A percentile compares a stretch with the other conserved stretches of the same genome.
These are phyloP conservation scores for Globodera ellingtonae DNA, from an alignment of 1,140 invertebrate species.

Conservation along the genomic window DNA sequence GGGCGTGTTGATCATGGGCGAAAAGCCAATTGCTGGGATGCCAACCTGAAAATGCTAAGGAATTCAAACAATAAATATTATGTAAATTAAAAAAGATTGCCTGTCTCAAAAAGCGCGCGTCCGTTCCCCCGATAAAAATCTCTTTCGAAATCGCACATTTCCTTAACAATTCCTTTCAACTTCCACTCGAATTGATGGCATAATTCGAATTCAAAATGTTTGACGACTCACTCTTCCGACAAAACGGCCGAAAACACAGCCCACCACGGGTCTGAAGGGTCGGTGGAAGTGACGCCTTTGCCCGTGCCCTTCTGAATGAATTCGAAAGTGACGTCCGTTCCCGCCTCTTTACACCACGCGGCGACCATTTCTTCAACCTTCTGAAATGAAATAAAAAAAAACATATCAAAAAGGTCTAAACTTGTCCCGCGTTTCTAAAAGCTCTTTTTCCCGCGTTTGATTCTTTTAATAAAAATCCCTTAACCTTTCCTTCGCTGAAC, in stretches of 20 bases:
- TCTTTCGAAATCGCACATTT: conserved; percentile 71
- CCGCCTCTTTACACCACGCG: conserved; percentile 81
- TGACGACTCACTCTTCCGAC: conserved; percentile 68
- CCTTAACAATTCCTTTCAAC: conserved; percentile 65
- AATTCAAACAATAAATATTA: background rate
- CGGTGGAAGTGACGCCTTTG: conserved; percentile 71
- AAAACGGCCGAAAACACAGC: conserved; percentile 74
- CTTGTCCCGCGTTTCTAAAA: conserved; percentile 1
- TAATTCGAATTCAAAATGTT: background rate
- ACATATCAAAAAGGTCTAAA: background rate
- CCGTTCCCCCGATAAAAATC: conserved; percentile 67
- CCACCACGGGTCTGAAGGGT: conserved; percentile 79
- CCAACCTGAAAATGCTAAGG: conserved; percentile 67
- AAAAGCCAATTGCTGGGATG: conserved; percentile 78
- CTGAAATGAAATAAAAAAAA: conserved; percentile 22
- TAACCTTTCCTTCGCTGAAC: no score
- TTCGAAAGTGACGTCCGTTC: conserved; percentile 75
- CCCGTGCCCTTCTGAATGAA: conserved; percentile 70
- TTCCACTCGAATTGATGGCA: no score
- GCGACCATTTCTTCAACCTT: conserved; percentile 76
- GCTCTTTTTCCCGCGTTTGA: background rate
- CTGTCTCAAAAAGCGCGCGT: conserved; percentile 48
- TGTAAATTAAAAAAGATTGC: conserved; percentile 6
- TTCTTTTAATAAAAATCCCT: no score
- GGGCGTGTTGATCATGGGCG: conserved; percentile 77